A percentile compares a stretch with the other conserved stretches of the same genome.
Conservation (phyloP, 2,797 vertebrate species). For the Triplophysa yarkandensis region DNA sequence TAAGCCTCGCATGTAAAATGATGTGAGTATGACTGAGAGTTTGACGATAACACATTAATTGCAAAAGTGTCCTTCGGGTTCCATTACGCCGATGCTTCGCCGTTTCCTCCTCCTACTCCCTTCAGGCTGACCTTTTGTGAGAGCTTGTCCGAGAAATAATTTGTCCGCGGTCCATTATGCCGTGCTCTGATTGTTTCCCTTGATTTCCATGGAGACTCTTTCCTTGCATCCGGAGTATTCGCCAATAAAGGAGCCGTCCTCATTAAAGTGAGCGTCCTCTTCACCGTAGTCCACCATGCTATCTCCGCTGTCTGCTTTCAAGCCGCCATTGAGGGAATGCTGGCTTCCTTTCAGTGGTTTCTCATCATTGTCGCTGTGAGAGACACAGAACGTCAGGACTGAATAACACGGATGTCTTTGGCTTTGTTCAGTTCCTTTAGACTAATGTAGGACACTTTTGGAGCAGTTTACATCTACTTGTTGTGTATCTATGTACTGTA, state of each 20-base stretch:
- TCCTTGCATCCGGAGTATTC: conserved; percentile 88
- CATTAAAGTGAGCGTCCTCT: conserved; percentile 92
- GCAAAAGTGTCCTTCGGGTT: conserved; percentile 61
- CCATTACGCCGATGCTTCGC: conserved; percentile 60
- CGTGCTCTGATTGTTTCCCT: conserved; percentile 71
- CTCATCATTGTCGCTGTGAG: conserved; percentile 90
- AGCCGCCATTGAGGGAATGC: conserved; percentile 82
- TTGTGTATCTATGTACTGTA: neutral
- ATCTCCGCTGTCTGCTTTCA: conserved; percentile 91
- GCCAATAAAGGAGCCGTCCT: conserved; percentile 97
- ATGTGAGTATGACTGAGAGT: conserved; percentile 68
- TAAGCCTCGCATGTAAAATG: conserved; percentile 65
- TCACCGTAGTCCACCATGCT: conserved; percentile 95
- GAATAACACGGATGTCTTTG: neutral
- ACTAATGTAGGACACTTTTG: neutral
- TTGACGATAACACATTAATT: conserved; percentile 71
- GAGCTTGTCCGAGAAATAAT: conserved; percentile 54
- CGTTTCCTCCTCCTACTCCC: conserved; percentile 49
- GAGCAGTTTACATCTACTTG: too few species aligned
- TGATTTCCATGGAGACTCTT: conserved; percentile 85
- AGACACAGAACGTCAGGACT: neutral
- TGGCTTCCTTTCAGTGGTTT: conserved; percentile 95
- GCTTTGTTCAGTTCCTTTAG: neutral
- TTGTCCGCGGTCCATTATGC: conserved; percentile 66
- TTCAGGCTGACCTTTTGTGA: conserved; percentile 58